Percentiles rank a stretch among this genome's conserved stretches.
phyloP scores from a whole-genome alignment of 2,797 vertebrate genomes.

The Sebastes itinus region DNA sequence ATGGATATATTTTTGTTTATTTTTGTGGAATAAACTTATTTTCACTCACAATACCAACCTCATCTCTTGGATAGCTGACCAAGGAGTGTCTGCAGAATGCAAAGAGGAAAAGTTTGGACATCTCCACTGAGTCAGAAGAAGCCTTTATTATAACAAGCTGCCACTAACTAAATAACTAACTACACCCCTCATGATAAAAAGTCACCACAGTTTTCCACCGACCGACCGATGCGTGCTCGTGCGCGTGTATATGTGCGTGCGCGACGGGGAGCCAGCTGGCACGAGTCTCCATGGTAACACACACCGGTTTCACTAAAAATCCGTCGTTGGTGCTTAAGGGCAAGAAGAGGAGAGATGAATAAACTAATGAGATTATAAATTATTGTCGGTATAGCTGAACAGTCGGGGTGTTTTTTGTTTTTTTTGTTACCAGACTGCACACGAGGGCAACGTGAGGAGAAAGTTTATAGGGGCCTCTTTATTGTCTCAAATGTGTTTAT shows the following conservation, averaged over 20 bases:
- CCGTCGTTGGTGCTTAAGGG: constrained; percentile 67
- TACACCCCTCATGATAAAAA: constrained; percentile 41
- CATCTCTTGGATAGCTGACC: no score
- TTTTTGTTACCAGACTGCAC: constrained; percentile 46
- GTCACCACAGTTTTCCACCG: constrained; percentile 50
- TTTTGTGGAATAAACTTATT: accelerated
- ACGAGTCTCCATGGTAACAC: constrained; percentile 83
- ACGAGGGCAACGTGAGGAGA: constrained; percentile 65
- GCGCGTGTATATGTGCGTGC: constrained; percentile 13
- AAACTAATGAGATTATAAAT: constrained; percentile 79
- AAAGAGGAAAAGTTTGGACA: no score
- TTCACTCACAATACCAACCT: no score
- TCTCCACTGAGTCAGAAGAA: no score
- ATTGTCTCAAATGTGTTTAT: constrained; percentile 57
- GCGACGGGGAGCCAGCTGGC: constrained; percentile 77
- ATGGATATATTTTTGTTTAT: no score
- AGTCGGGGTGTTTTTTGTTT: constrained; percentile 44
- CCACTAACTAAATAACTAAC: no score
- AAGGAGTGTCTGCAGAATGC: no score
- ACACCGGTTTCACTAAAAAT: constrained; percentile 72
- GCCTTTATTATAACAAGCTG: no score
- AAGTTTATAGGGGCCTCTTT: constrained; percentile 62
- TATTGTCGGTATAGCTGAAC: constrained; percentile 73
- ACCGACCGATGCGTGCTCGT: constrained; percentile 6
- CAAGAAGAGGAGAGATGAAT: constrained; percentile 71